Percentiles rank a stretch among this genome's conserved stretches.
These are phyloP conservation scores for Vireo griseus DNA, from an alignment of 2,797 vertebrate species.

Conservation along the genomic window DNA sequence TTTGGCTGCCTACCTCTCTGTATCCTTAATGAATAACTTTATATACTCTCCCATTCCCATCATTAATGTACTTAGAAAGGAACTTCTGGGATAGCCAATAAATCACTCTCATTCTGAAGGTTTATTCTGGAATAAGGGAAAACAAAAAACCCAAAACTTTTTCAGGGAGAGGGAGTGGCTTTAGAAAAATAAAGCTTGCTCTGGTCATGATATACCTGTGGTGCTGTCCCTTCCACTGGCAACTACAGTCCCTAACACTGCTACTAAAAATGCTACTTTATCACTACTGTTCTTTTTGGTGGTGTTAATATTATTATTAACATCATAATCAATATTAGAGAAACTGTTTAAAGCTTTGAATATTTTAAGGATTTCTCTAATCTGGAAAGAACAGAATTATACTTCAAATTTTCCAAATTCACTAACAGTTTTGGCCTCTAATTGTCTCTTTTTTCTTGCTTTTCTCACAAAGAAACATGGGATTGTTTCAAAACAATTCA, in stretches of 20 bases:
- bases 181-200: neutral
- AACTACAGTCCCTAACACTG: neutral
- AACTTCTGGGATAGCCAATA: neutral
- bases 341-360: neutral
- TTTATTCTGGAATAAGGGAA: neutral
- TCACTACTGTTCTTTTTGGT: neutral
- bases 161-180: neutral
- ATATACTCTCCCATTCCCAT: neutral
- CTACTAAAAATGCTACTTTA: neutral
- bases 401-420: neutral
- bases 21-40: neutral
- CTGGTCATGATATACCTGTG: neutral
- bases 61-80: neutral
- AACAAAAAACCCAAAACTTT: neutral
- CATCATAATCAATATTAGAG: neutral
- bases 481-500: neutral
- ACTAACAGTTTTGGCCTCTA: fast-evolving
- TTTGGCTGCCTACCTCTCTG: neutral
- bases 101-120: neutral
- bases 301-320: no score
- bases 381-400: neutral
- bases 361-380: neutral
- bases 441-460: neutral
- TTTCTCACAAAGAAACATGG: neutral
- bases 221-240: neutral